These are phyloP conservation scores for Syncerus caffer DNA, from an alignment of 2,797 vertebrate species.

Conservation along the genomic window DNA sequence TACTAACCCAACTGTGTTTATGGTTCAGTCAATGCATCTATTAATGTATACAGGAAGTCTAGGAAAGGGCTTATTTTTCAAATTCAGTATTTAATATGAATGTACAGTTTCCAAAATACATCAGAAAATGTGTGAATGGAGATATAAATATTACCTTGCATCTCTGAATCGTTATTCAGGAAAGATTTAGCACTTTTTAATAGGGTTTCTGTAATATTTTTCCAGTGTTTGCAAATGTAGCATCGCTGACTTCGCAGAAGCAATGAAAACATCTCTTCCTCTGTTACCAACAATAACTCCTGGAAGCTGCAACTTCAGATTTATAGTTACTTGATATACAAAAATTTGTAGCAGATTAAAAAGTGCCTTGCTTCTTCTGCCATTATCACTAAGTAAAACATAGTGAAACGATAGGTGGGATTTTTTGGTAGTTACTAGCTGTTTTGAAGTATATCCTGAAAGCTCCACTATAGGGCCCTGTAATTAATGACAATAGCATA, in stretches of 20 bases:
- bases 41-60: neutral
- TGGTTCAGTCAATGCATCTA: neutral
- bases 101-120: neutral
- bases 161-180: neutral
- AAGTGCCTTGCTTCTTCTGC: neutral
- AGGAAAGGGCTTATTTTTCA: neutral
- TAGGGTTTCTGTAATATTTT: neutral
- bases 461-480: neutral
- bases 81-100: constrained; percentile 6
- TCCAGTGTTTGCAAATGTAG: neutral
- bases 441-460: neutral
- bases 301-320: neutral
- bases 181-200: neutral
- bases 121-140: neutral
- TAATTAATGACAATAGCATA: neutral
- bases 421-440: neutral
- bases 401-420: neutral
- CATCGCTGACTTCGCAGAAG: neutral
- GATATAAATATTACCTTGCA: constrained; percentile 26
- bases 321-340: neutral
- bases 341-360: neutral
- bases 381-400: neutral
- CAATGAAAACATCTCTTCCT: neutral
- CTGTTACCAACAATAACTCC: neutral
- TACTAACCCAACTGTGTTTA: neutral